phyloP scores from a whole-genome alignment of 2,888 invertebrate genomes.

The Agonopterix subpropinquella region DNA sequence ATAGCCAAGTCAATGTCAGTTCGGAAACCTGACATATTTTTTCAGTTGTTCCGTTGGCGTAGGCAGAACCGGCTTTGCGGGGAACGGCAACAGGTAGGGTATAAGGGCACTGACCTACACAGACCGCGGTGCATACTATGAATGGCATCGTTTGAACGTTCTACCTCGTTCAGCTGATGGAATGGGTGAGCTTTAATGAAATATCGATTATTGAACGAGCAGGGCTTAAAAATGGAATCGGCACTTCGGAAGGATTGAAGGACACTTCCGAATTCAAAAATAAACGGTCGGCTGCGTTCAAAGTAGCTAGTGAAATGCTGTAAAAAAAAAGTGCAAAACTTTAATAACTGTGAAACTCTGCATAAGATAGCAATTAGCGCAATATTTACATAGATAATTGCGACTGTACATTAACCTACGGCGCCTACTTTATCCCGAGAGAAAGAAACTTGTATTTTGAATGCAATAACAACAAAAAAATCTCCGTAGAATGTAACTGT shows the following conservation, averaged over 20 bases:
- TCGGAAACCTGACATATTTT: conserved; percentile 22
- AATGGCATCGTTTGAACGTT: conserved; percentile 36
- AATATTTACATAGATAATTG: conserved; percentile 8
- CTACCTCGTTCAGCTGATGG: conserved; percentile 31
- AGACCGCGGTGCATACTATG: conserved; percentile 49
- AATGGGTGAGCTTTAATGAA: conserved; percentile 26
- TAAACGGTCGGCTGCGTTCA: not conserved
- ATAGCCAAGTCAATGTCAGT: conserved; percentile 6
- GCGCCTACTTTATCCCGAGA: conserved; percentile 18
- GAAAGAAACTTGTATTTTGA: conserved; percentile 35
- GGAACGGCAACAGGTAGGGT: conserved; percentile 63
- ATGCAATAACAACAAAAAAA: conserved; percentile 31
- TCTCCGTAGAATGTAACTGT: conserved; percentile 42
- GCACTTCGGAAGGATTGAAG: not conserved
- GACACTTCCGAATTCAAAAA: not conserved
- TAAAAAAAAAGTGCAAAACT: not conserved
- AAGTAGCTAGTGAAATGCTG: not conserved
- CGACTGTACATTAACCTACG: conserved; percentile 7
- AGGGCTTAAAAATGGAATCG: conserved; percentile 5
- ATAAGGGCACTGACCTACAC: conserved; percentile 69
- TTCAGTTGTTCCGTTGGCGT: conserved; percentile 21
- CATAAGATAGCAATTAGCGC: not conserved
- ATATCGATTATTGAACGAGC: conserved; percentile 21
- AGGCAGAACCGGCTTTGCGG: conserved; percentile 57
- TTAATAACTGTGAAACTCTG: not conserved